These are phyloP conservation scores for Limnothrissa miodon DNA, from an alignment of 2,113 vertebrate genomes.

Conservation along the genomic window DNA sequence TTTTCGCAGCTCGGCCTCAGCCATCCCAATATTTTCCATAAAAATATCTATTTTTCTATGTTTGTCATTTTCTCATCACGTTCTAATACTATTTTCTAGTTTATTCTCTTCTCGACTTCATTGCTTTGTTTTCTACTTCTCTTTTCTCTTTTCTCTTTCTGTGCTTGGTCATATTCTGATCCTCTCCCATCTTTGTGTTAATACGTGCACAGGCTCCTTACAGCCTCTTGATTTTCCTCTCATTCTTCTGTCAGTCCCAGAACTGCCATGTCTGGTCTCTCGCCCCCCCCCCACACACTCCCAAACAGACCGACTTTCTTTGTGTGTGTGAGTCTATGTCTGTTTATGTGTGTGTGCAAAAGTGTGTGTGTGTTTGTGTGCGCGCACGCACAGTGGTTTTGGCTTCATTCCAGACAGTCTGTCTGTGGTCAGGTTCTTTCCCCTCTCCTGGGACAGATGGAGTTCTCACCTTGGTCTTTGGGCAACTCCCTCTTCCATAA, in stretches of 20 bases:
- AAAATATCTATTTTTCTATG: background rate
- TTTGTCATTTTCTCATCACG: background rate
- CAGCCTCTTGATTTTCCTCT: background rate
- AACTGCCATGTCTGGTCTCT: background rate
- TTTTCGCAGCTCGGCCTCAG: background rate
- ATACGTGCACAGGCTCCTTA: background rate
- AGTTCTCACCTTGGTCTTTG: slow-evolving; percentile 35
- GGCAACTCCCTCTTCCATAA: slow-evolving; percentile 12
- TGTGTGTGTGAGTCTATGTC: background rate
- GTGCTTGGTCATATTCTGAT: background rate
- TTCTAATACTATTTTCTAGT: background rate
- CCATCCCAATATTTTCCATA: background rate
- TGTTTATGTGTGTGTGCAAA: background rate
- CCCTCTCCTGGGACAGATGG: slow-evolving; percentile 40
- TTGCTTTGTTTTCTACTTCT: background rate
- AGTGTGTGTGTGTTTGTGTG: background rate
- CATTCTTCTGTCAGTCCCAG: background rate
- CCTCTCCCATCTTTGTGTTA: background rate
- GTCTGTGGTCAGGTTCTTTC: slow-evolving; percentile 58
- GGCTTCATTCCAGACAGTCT: slow-evolving; percentile 53
- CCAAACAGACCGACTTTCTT: slow-evolving; percentile 22
- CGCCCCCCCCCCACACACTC: background rate
- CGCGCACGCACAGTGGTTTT: slow-evolving; percentile 51
- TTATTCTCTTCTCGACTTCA: background rate
- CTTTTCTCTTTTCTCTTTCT: background rate